Conservation (phyloP, 1,140 invertebrate genomes). For the Camponotus floridanus region DNA sequence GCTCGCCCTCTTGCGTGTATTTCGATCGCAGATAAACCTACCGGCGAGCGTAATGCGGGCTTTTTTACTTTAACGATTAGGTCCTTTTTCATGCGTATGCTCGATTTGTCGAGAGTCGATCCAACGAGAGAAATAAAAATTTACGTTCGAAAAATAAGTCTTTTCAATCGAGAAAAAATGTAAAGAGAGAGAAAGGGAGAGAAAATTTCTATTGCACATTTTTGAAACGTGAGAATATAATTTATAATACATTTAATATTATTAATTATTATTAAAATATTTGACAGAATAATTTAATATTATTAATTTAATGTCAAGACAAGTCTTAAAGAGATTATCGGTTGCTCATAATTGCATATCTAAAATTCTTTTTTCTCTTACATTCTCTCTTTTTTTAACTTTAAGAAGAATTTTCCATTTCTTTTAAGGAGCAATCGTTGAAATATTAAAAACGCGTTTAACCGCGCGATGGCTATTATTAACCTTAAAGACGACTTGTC, state of each 20-base stretch:
- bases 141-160: conserved; percentile 24
- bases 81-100: conserved; percentile 68
- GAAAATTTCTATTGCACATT: background rate
- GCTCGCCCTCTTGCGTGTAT: conserved; percentile 64
- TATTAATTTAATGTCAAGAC: too few relatives aligned
- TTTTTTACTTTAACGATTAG: conserved; percentile 75
- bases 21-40: conserved; percentile 75
- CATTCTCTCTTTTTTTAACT: background rate
- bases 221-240: conserved; percentile 1
- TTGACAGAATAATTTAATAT: too few relatives aligned
- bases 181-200: background rate
- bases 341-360: conserved; percentile 4
- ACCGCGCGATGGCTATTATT: conserved; percentile 53
- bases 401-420: background rate
- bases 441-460: conserved; percentile 55
- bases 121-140: conserved; percentile 25
- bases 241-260: background rate
- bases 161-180: background rate
- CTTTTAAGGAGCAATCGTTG: background rate
- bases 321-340: background rate
- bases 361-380: background rate
- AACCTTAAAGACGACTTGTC: conserved; percentile 58
- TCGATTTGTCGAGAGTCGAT: conserved; percentile 45
- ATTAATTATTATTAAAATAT: too few relatives aligned
- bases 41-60: conserved; percentile 67